These are phyloP conservation scores for Pseudachorutes palmiensis DNA, from an alignment of 1,140 invertebrate species.

Conservation along the genomic window DNA sequence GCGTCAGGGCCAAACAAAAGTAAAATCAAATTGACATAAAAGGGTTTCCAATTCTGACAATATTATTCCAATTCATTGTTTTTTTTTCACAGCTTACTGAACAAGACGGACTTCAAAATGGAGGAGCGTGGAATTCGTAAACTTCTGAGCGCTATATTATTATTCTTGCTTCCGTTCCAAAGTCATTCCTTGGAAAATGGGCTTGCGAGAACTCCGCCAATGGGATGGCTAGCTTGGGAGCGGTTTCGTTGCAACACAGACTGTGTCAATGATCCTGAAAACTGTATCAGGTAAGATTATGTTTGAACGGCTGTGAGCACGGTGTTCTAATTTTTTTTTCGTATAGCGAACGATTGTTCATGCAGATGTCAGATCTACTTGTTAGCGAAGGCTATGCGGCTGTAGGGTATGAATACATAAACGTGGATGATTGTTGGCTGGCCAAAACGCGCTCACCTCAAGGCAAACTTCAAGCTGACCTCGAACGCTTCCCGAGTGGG, in stretches of 20 bases:
- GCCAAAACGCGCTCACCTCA: conserved; percentile 64
- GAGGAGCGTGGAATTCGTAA: background rate
- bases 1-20: too few relatives aligned
- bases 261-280: conserved; percentile 82
- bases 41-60: too few relatives aligned
- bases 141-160: conserved; percentile 18
- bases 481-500: conserved; percentile 78
- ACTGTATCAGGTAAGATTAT: conserved; percentile 72
- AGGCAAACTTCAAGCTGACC: conserved; percentile 76
- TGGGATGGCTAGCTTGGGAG: conserved; percentile 89
- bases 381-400: conserved; percentile 80
- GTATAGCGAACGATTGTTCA: conserved; percentile 80
- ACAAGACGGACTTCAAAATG: too few relatives aligned
- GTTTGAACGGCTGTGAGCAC: background rate
- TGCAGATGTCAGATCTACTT: conserved; percentile 82
- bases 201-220: conserved; percentile 70
- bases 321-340: conserved; percentile 34
- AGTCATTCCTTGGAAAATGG: conserved; percentile 62
- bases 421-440: conserved; percentile 93
- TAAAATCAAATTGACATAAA: too few relatives aligned
- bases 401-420: conserved; percentile 85
- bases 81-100: too few relatives aligned
- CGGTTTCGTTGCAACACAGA: conserved; percentile 87
- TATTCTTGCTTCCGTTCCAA: conserved; percentile 24
- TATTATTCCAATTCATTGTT: too few relatives aligned